Percentiles rank a stretch among this genome's conserved stretches.
Conservation (phyloP, 2,797 vertebrate genomes). For the Acanthornis magna region DNA sequence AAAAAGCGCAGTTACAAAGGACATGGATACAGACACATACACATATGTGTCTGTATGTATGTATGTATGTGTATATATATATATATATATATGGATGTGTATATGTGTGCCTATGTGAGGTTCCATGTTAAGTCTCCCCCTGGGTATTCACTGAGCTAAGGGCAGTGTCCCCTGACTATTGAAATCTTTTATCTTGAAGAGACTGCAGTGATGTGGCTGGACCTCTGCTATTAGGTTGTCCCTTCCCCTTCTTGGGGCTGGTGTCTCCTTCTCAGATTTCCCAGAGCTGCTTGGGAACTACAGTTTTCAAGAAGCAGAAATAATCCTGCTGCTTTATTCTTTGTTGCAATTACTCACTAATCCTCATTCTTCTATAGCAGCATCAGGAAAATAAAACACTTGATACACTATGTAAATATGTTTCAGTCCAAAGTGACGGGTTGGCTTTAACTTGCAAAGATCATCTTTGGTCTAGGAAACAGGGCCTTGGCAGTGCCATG, state of each 20-base stretch:
- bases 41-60: accelerated
- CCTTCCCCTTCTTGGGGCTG: background rate
- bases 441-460: background rate
- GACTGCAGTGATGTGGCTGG: background rate
- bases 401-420: background rate
- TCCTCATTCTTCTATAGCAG: background rate
- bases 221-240: background rate
- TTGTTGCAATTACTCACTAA: background rate
- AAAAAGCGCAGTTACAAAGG: background rate
- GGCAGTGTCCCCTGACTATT: background rate
- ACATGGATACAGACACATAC: background rate
- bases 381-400: background rate
- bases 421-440: background rate
- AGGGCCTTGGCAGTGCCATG: background rate
- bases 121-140: background rate
- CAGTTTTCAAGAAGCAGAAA: background rate
- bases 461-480: background rate
- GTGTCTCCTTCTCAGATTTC: background rate
- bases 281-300: background rate
- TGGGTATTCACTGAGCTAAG: background rate
- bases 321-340: background rate
- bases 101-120: background rate
- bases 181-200: background rate
- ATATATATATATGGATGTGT: accelerated
- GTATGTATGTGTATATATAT: accelerated